Base-by-base conservation (phyloP, 2,113 vertebrate species). In the Arenaria interpres region DNA sequence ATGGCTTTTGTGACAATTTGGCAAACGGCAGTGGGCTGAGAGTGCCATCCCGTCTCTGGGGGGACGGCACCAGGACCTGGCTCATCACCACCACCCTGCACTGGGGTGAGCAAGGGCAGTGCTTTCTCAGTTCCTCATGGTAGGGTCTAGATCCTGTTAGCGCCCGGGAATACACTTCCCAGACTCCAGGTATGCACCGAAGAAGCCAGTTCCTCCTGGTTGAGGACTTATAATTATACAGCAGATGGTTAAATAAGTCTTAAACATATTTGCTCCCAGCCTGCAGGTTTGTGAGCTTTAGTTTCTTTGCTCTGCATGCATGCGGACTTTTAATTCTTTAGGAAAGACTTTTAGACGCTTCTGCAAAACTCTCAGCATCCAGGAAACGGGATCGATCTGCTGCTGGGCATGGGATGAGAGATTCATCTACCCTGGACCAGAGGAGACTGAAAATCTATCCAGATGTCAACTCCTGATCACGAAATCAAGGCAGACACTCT, bases 391-490 rank as follows among this genome's bases (percentile, higher is more conserved):
- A 90, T 88, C 19, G 23, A 95, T 90, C 90, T 88, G 85, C 76
- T 92, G 69, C 88, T 63, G 80, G 85, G 30, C 80, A 46, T 7
- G 35, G 2, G 53, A 86, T 23, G 62, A 92, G 45, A 87, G 57
- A 93, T 96, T 68, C 93, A 76, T 87, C 88, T 83, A 12, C 59
- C 74, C 62, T 37, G 74, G 92, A 50, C 85, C 83, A 63, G 74
- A 76, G 62, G 22, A 93, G 86, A 92, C 85, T 89, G 88, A 91
- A 92, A 93, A 96, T 91, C 90, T 9, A 87, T 93, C 37, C 54
- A 37, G 66, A n/a, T 45, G 93, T 93, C 90, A 89, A 4, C n/a
- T 74, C 63, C 90, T 59, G 88, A 37, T 48, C 76, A 51, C 3
- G 1, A 56, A 73, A 84, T n/a, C 39, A n/a, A 27, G 16, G 91